phyloP scores from a whole-genome alignment of 2,113 vertebrate genomes.

The Anas platyrhynchos region DNA sequence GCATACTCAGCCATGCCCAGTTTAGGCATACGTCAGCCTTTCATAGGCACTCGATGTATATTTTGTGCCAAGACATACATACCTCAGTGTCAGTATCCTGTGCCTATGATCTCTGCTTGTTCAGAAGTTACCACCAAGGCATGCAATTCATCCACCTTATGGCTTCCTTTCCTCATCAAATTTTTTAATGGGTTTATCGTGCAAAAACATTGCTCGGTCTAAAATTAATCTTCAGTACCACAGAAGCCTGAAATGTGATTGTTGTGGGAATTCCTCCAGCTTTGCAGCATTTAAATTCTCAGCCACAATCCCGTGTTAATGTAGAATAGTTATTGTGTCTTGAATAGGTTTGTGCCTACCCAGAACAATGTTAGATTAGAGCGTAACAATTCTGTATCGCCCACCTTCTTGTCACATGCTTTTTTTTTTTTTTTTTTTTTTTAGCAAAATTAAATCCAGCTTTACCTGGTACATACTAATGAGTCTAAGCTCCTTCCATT shows the following conservation, averaged over 20 bases:
- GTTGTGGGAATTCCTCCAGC: slow-evolving; percentile 11
- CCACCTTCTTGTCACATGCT: neutral
- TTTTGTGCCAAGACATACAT: neutral
- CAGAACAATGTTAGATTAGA: slow-evolving; percentile 34
- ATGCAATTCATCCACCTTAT: neutral
- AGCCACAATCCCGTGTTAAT: neutral
- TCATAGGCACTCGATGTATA: neutral
- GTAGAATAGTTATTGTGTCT: neutral
- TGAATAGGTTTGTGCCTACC: slow-evolving; percentile 20
- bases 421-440: neutral
- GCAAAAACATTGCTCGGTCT: slow-evolving; percentile 1
- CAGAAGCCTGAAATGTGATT: neutral
- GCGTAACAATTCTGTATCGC: neutral
- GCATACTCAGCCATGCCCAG: neutral
- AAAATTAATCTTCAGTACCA: slow-evolving; percentile 15
- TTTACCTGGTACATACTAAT: slow-evolving; percentile 22
- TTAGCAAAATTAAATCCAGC: neutral
- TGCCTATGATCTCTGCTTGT: neutral
- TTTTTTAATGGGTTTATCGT: slow-evolving; percentile 23
- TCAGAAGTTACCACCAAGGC: neutral
- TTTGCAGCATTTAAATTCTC: slow-evolving; percentile 2
- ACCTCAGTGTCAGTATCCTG: neutral
- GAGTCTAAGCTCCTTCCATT: neutral
- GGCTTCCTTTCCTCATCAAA: neutral
- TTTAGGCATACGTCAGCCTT: neutral